Conservation (phyloP, 2,113 vertebrate genomes). For the Corynorhinus townsendii region DNA sequence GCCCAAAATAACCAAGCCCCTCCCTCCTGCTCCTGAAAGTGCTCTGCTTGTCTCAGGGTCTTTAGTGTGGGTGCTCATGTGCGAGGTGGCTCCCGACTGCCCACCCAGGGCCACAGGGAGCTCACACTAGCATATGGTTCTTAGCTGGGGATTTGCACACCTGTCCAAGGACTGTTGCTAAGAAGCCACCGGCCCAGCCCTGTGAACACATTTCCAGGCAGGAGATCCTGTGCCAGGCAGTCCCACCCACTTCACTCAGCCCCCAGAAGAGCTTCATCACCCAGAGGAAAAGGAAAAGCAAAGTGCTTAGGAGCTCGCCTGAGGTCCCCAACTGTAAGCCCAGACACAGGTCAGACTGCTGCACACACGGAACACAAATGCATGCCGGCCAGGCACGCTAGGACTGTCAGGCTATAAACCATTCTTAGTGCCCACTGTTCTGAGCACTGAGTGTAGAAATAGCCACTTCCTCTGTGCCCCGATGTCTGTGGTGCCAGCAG, state of each 20-base stretch:
- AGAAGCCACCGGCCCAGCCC: too few species aligned
- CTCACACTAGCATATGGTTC: too few species aligned
- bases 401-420: constrained; percentile 77
- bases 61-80: fast-evolving
- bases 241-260: background rate
- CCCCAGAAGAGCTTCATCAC: background rate
- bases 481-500: constrained; percentile 65
- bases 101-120: too few species aligned
- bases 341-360: too few species aligned
- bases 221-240: background rate
- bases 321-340: fast-evolving
- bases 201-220: background rate
- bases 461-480: constrained; percentile 79
- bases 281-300: background rate
- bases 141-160: too few species aligned
- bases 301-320: fast-evolving
- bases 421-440: constrained; percentile 74
- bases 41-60: background rate
- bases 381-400: fast-evolving
- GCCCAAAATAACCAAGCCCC: too few species aligned
- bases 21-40: background rate
- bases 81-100: background rate
- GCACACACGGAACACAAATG: fast-evolving
- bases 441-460: constrained; percentile 79
- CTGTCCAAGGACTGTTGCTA: too few species aligned